Evolutionary conservation across 2,113 vertebrate species (phyloP).

Genomic region (Pterocles orientalis): DNA sequence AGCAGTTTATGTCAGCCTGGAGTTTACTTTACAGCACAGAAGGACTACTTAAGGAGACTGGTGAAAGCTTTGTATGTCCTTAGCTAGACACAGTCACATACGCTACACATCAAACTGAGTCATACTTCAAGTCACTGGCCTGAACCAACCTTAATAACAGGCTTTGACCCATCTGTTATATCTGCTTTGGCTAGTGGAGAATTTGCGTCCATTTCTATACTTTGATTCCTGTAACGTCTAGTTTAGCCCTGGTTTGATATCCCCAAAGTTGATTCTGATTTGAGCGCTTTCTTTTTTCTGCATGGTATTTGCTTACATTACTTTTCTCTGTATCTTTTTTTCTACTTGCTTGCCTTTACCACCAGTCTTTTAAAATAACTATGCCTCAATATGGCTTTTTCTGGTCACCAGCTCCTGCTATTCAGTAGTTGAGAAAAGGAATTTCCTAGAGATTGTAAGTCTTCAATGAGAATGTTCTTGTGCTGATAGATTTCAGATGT

Average conservation of each 20-base stretch:
- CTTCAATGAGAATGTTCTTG: not conserved
- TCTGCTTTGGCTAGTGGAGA: not conserved
- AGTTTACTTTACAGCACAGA: constrained; percentile 36
- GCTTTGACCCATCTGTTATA: not conserved
- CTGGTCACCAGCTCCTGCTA: not conserved
- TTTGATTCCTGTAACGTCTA: not conserved
- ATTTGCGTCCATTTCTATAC: not conserved
- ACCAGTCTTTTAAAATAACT: not conserved
- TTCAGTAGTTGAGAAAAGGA: not conserved
- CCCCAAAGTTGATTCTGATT: not conserved
- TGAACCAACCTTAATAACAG: not conserved
- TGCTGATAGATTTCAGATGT: not conserved
- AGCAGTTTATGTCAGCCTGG: constrained; percentile 7
- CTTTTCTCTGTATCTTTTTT: not conserved
- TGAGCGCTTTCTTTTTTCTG: not conserved
- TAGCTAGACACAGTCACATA: not conserved
- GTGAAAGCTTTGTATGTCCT: not conserved
- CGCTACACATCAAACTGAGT: not conserved
- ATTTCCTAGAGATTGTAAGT: not conserved
- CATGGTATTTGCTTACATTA: not conserved
- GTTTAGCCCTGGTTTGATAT: not conserved
- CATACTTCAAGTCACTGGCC: not conserved
- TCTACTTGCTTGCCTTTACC: not conserved
- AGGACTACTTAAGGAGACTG: not conserved
- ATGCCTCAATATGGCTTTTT: not conserved